Evolutionary conservation across 2,797 vertebrate species (phyloP).

Genomic region (Eurystomus glaucurus): DNA sequence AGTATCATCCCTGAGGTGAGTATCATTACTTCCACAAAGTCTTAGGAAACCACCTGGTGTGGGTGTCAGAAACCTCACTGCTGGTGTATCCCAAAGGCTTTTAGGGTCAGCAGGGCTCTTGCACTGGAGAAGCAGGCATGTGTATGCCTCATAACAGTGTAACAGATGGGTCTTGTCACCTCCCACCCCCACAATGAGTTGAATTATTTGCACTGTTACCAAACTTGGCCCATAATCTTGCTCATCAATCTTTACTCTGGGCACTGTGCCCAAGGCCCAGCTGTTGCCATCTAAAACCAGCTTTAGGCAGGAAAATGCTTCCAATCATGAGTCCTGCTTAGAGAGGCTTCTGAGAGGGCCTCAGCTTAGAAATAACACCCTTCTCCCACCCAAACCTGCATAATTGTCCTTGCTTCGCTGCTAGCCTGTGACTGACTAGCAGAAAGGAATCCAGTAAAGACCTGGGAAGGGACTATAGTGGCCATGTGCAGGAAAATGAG

Average conservation of each 20-base stretch:
- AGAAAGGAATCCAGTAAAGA: background rate
- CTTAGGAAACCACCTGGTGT: background rate
- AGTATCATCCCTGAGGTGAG: conserved; percentile 78
- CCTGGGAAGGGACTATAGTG: background rate
- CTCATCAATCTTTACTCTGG: background rate
- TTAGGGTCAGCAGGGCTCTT: background rate
- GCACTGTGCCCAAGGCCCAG: background rate
- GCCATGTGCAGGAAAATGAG: accelerated
- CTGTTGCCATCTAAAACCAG: background rate
- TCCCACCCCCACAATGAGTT: background rate
- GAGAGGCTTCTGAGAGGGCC: background rate
- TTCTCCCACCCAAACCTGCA: background rate
- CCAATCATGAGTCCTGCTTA: background rate
- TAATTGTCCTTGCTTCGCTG: background rate
- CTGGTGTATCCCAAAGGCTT: background rate
- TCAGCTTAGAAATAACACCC: background rate
- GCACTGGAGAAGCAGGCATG: accelerated
- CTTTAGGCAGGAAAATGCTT: background rate
- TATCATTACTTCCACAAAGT: background rate
- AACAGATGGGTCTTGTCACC: background rate
- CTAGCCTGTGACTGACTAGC: background rate
- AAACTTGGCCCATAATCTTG: background rate
- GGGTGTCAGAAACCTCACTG: background rate
- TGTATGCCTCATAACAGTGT: background rate
- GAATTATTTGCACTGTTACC: background rate